Evolutionary conservation across 2,888 invertebrate genomes (phyloP), one percentile per base, ranked within the genome.

Genomic region (Auanema freiburgensis): DNA sequence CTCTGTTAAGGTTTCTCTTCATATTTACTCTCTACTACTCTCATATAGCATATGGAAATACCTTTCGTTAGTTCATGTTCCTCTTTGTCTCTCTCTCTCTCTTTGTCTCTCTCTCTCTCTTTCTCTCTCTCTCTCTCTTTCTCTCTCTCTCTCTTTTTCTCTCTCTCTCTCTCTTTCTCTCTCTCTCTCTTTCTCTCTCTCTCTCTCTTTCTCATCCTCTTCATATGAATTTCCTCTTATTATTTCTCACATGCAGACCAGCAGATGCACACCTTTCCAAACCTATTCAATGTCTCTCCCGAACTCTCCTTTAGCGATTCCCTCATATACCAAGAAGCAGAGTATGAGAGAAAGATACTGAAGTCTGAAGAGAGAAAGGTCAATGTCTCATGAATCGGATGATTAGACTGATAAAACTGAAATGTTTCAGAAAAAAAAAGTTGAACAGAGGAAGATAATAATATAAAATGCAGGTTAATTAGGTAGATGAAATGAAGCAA

Each of bases 81-180:
- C 23, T 56, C 43, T 56, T 43, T 56, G 43, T 41, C 55, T 55
- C n/a, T 55, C 24, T 23, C 61, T 54, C 42, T 33, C 33, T 33
- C 33, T 33, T 8, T 33, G 4, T 33, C 33, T 41, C 51, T 16
- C 18, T 18, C 16, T 41, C 23, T n/a, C 41, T 14, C 42, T 41
- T 16, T 41, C 55, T 14, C 41, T 25, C 18, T 44, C 57, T 24
- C 44, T 42, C 58, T 21, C 18, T 52, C 52, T 52, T 41, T 52
- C 49, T 33, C 57, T 41, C 42, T 12, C 18, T 12, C 49, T 41
- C 41, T 44, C 42, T 25, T 25, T 3, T 33, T 33, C 8, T 33
- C 3, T 33, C 33, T 16, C 18, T 18, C 16, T 41, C 23, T n/a
- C 41, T 14, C 42, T 41, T 16, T 41, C 55, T 14, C 41, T 25